Evolutionary conservation across 1,140 invertebrate genomes (phyloP), one percentile per base, ranked within the genome.

Genomic region (Eumeta japonica): DNA sequence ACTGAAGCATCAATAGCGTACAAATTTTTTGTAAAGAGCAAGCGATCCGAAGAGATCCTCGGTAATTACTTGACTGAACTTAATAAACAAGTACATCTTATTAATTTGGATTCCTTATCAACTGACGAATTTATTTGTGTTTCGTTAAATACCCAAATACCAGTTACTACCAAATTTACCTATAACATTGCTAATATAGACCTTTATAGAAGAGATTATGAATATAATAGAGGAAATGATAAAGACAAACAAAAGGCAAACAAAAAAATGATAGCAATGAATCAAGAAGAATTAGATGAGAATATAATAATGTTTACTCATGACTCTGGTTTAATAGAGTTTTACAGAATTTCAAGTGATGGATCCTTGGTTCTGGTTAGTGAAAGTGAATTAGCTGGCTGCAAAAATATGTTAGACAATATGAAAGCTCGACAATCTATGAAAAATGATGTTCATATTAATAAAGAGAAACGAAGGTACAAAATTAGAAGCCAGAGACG

Each of bases 21-120:
- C 32, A 62, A 63, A 35, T 73, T 73, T 29, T 61, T 54, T 37
- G 41, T 59, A n/a, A 20, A 49, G 16, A 30, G 52, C 4, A 54
- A 55, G 44, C 39, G 43, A 9, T 63, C 43, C 36, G 39, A 66
- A 33, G 52, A 63, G 33, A 39, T 68, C 2, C 41, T 68, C 1
- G 32, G 54, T 10, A 58, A 45, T 45, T 73, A 68, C 43, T 39
- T 58, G 0, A 41, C 58, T 13, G 46, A 58, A 45, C 24, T 72
- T 2, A 31, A 52, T 12, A 46, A 50, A 14, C 55, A 62, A 28
- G 15, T 64, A 4, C 35, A 48, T 12, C 39, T 39, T 16, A 40
- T 59, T 10, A 30, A 52, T 13, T 24, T 45, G 1, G 34, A 47
- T 5, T 41, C 57, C 10, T 39, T 55, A 16, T 32, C 35, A n/a